Evolutionary conservation across 2,888 invertebrate species (phyloP).

Genomic region (Branchellion lobata): DNA sequence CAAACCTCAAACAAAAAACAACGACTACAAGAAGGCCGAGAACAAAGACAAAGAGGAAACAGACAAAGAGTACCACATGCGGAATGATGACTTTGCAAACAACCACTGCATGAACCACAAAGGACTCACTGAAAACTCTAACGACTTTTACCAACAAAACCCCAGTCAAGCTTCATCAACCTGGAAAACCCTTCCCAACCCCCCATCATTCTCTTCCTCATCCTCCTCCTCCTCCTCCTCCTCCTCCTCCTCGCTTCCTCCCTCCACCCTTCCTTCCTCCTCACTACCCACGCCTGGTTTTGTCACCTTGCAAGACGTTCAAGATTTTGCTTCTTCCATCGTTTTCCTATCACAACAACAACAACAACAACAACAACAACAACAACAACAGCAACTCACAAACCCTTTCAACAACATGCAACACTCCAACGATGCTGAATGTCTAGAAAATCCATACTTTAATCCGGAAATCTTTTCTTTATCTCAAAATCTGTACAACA

Average conservation of each 20-base stretch:
- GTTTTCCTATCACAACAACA: slow-evolving; percentile 37
- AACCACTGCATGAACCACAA: not conserved
- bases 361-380: slow-evolving; percentile 28
- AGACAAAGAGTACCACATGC: not conserved
- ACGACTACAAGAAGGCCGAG: not conserved
- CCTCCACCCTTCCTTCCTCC: slow-evolving; percentile 9
- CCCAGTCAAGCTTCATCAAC: too few relatives aligned
- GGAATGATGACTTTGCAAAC: too few relatives aligned
- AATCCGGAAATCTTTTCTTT: not conserved
- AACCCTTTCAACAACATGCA: too few relatives aligned
- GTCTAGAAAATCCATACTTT: not conserved
- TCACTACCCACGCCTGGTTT: not conserved
- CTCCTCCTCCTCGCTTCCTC: not conserved
- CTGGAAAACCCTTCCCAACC: too few relatives aligned
- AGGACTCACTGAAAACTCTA: not conserved
- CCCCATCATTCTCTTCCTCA: too few relatives aligned
- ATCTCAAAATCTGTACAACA: not conserved
- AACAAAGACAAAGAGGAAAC: not conserved
- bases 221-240: too few relatives aligned
- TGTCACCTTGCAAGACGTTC: slow-evolving; percentile 19
- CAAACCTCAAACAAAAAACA: not conserved
- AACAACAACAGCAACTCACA: slow-evolving; percentile 11
- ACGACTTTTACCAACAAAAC: too few relatives aligned
- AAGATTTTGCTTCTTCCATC: slow-evolving; percentile 39
- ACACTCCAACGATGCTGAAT: not conserved